phyloP scores from a whole-genome alignment of 2,797 vertebrate species.

The Phalanger gymnotis region DNA sequence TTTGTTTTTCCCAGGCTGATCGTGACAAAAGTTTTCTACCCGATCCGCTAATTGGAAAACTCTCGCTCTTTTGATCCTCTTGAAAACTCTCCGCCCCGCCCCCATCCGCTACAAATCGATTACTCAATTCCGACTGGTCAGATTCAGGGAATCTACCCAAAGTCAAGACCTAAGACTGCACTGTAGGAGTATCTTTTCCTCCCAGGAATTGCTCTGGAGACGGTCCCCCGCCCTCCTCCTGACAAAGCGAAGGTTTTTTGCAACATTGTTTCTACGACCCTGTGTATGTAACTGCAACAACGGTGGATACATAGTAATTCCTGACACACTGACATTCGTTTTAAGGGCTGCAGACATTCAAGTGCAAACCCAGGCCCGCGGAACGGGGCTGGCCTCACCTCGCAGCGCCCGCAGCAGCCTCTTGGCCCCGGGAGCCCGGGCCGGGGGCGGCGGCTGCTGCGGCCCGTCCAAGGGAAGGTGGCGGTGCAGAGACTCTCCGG shows the following conservation, averaged over 20 bases:
- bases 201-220: neutral
- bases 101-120: neutral
- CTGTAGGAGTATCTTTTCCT: neutral
- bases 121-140: neutral
- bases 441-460: constrained; percentile 75
- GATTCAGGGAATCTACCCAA: neutral
- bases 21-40: neutral
- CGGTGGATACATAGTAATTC: neutral
- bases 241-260: neutral
- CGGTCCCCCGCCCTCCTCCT: neutral
- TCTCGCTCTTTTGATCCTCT: neutral
- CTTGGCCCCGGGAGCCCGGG: constrained; percentile 87
- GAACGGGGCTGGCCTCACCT: constrained; percentile 83
- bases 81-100: neutral
- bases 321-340: neutral
- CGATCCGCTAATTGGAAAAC: neutral
- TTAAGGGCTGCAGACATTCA: neutral
- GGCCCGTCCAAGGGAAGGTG: constrained; percentile 81
- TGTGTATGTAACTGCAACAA: too few species aligned
- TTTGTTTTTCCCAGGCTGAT: neutral
- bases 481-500: constrained; percentile 68
- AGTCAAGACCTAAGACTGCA: accelerated
- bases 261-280: neutral
- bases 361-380: neutral
- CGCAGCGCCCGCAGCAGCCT: constrained; percentile 91